Evolutionary conservation across 2,797 vertebrate genomes (phyloP).

Genomic region (Saxicola maurus): DNA sequence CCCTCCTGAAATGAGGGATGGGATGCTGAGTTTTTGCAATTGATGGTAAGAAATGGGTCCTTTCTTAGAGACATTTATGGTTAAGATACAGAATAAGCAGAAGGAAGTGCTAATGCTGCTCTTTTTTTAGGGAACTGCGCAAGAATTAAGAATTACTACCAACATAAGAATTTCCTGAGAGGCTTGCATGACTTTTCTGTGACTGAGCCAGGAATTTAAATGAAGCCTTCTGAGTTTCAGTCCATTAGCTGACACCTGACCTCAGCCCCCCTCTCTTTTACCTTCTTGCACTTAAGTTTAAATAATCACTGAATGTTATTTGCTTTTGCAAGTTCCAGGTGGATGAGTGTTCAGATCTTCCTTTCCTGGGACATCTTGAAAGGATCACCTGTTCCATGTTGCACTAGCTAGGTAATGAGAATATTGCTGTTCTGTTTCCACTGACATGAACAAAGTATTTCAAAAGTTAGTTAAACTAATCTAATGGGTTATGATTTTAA

Average conservation of each 20-base stretch:
- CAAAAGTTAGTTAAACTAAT: background rate
- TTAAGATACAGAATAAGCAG: background rate
- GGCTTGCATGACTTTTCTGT: background rate
- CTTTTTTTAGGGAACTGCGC: background rate
- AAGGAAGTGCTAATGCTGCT: background rate
- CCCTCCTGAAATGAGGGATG: background rate
- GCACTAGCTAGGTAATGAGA: background rate
- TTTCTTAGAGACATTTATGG: background rate
- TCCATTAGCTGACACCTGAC: background rate
- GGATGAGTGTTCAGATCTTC: background rate
- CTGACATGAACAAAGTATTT: background rate
- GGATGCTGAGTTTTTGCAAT: background rate
- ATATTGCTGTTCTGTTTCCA: background rate
- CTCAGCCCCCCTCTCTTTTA: background rate
- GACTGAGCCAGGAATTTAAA: constrained; percentile 5
- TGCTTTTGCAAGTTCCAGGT: background rate
- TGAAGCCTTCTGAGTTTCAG: background rate
- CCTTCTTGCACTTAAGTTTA: background rate
- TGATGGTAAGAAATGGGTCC: background rate
- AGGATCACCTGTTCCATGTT: background rate
- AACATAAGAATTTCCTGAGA: constrained; percentile 8
- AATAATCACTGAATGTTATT: background rate
- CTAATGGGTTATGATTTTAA: background rate
- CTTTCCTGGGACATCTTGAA: background rate
- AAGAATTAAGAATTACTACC: background rate